Evolutionary conservation across 2,888 invertebrate species (phyloP).

Genomic region (Pandemis corylana): DNA sequence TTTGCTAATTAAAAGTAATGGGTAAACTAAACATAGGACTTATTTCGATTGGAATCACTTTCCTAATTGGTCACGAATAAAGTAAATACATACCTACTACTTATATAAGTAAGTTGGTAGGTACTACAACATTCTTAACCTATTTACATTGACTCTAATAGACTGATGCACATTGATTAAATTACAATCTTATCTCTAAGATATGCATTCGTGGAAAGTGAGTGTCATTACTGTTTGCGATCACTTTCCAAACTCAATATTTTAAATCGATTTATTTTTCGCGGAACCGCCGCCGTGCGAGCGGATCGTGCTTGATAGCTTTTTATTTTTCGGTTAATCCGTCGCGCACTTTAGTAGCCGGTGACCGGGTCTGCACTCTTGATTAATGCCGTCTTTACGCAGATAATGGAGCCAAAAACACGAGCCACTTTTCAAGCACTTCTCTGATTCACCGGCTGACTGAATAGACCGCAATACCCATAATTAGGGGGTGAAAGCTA

Average conservation of each 20-base stretch:
- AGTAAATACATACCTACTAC: background rate
- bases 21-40: background rate
- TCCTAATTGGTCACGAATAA: background rate
- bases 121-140: background rate
- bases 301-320: slow-evolving; percentile 16
- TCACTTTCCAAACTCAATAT: slow-evolving; percentile 19
- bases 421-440: slow-evolving; percentile 53
- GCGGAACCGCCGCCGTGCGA: slow-evolving; percentile 15
- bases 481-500: slow-evolving; percentile 77
- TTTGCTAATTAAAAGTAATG: background rate
- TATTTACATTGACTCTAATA: slow-evolving; percentile 11
- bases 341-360: slow-evolving; percentile 15
- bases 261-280: slow-evolving; percentile 11
- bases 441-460: slow-evolving; percentile 62
- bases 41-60: slow-evolving; percentile 23
- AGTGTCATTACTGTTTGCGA: background rate
- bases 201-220: background rate
- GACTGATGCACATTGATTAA: background rate
- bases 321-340: slow-evolving; percentile 25
- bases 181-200: slow-evolving; percentile 17
- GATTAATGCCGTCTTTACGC: slow-evolving; percentile 59
- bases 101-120: background rate
- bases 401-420: slow-evolving; percentile 54
- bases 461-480: slow-evolving; percentile 58
- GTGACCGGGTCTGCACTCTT: slow-evolving; percentile 46